Percentiles rank a stretch among this genome's conserved stretches.
phyloP scores from a whole-genome alignment of 2,888 invertebrate species.

The Azorinus chamasolen region DNA sequence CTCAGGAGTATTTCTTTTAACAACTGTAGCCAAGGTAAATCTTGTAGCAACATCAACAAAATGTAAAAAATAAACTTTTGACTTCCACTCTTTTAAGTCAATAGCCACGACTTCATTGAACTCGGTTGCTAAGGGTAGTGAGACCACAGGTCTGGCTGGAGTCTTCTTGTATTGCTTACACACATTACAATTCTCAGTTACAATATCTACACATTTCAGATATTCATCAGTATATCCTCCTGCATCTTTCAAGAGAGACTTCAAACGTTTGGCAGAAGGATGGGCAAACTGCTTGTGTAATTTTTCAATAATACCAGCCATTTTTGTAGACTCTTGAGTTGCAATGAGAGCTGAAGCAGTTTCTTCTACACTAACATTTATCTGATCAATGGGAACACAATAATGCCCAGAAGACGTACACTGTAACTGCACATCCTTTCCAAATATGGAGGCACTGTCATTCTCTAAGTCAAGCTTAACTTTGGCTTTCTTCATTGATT shows the following conservation, averaged over 20 bases:
- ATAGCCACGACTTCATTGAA: constrained; percentile 37
- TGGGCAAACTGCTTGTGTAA: constrained; percentile 67
- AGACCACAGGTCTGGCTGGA: constrained; percentile 43
- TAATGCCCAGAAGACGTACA: constrained; percentile 56
- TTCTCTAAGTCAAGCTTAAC: constrained; percentile 55
- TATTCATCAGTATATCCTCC: constrained; percentile 22
- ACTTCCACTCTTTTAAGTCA: constrained; percentile 32
- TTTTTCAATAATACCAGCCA: constrained; percentile 39
- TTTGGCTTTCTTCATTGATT: constrained; percentile 49
- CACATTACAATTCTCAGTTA: constrained; percentile 36
- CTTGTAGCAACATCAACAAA: constrained; percentile 47
- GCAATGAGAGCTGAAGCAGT: constrained; percentile 23
- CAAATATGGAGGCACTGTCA: constrained; percentile 57
- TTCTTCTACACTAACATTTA: constrained; percentile 12
- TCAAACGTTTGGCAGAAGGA: constrained; percentile 49
- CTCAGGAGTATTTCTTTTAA: constrained; percentile 36
- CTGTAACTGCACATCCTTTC: constrained; percentile 45
- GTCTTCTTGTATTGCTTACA: constrained; percentile 38
- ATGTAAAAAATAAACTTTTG: constrained; percentile 34
- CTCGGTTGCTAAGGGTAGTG: constrained; percentile 36
- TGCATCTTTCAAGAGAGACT: constrained; percentile 47
- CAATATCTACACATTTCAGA: constrained; percentile 28
- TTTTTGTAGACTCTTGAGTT: neutral
- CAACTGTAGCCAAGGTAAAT: constrained; percentile 46
- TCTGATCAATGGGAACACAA: constrained; percentile 50